Percentiles rank a stretch among this genome's conserved stretches.
Conservation (phyloP, 2,113 vertebrate species). For the Clarias magur region DNA sequence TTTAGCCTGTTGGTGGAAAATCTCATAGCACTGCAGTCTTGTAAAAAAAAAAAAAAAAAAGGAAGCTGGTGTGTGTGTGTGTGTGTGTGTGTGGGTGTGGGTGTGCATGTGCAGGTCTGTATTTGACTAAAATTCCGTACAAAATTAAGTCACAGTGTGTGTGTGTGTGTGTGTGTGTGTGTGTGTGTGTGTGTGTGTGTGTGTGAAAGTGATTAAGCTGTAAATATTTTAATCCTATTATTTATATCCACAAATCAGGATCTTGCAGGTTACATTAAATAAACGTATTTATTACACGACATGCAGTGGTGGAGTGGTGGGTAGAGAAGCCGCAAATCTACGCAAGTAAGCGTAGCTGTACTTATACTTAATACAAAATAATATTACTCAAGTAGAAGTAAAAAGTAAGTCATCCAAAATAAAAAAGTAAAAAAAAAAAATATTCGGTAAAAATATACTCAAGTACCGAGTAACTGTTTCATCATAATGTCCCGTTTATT, state of each 20-base stretch:
- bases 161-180: too few relatives aligned
- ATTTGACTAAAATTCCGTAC: conserved; percentile 9
- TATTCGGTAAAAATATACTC: too few relatives aligned
- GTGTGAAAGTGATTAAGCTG: neutral
- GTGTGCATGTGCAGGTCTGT: neutral
- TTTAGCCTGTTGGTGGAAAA: conserved; percentile 7
- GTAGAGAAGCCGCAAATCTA: too few relatives aligned
- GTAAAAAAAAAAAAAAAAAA: neutral
- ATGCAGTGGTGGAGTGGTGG: too few relatives aligned
- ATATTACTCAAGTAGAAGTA: too few relatives aligned
- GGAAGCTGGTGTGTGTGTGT: neutral
- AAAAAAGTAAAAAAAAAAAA: too few relatives aligned
- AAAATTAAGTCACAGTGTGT: neutral
- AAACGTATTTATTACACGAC: neutral
- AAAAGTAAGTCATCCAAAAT: too few relatives aligned
- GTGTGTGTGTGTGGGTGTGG: neutral
- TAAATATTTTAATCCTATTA: neutral
- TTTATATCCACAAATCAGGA: neutral
- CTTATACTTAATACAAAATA: too few relatives aligned
- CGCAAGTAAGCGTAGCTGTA: too few relatives aligned
- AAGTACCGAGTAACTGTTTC: too few relatives aligned
- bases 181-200: neutral
- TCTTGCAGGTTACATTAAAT: neutral
- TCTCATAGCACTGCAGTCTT: neutral
- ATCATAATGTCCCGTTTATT: too few relatives aligned